These are phyloP conservation scores for Lycophotia porphyrea DNA, from an alignment of 2,888 invertebrate genomes.

Conservation along the genomic window DNA sequence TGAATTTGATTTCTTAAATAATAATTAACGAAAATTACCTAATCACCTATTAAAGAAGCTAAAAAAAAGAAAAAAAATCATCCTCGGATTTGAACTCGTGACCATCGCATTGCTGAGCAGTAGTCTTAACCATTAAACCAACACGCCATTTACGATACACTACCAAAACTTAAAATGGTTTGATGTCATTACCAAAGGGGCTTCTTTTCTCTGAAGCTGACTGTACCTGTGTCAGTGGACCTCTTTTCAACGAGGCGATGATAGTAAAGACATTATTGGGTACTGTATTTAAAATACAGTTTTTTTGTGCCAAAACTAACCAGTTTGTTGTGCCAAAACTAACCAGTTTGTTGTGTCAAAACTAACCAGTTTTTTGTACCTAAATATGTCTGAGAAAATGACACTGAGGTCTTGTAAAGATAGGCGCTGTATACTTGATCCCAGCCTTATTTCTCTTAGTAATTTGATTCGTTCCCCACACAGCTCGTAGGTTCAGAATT, in stretches of 20 bases:
- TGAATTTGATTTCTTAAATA: too few relatives aligned
- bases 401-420: not conserved
- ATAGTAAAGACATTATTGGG: not conserved
- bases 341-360: not conserved
- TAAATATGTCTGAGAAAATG: not conserved
- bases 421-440: conserved; percentile 1
- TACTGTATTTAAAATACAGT: not conserved
- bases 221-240: not conserved
- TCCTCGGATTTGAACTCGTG: too few relatives aligned
- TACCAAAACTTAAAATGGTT: too few relatives aligned
- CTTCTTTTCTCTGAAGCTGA: too few relatives aligned
- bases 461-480: conserved; percentile 38
- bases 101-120: too few relatives aligned
- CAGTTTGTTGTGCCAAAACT: too few relatives aligned
- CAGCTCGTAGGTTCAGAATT: conserved; percentile 20
- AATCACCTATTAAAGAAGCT: too few relatives aligned
- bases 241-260: not conserved
- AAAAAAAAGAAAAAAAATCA: too few relatives aligned
- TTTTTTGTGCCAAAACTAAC: not conserved
- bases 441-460: conserved; percentile 23
- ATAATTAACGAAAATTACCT: too few relatives aligned
- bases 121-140: too few relatives aligned
- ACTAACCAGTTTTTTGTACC: not conserved
- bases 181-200: too few relatives aligned
- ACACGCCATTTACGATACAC: too few relatives aligned